Evolutionary conservation across 2,113 vertebrate species (phyloP).

Genomic region (Neogobius melanostomus): DNA sequence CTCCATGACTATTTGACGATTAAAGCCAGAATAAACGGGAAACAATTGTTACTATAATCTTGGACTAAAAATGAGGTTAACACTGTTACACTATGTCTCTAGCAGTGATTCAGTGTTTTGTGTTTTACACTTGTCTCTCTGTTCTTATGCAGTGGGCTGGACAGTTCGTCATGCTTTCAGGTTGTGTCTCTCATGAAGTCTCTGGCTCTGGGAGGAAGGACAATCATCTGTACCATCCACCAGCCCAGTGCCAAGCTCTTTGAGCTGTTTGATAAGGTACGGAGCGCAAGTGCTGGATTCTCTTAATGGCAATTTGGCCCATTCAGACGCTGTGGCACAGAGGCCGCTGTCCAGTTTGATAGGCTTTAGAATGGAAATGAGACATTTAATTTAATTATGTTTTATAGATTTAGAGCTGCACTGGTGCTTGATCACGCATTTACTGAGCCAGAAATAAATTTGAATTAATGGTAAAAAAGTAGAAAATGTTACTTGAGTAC

Average conservation of each 20-base stretch:
- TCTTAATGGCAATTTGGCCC: conserved; percentile 33
- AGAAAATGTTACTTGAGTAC: no score
- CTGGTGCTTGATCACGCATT: no score
- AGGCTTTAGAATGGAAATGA: conserved; percentile 25
- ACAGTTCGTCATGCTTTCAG: conserved; percentile 96
- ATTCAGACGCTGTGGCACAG: conserved; percentile 3
- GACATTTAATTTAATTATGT: not conserved
- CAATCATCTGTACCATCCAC: conserved; percentile 99
- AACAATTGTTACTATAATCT: no score
- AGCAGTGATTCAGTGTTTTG: no score
- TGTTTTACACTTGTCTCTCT: not conserved
- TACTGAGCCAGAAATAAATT: no score
- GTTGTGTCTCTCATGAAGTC: conserved; percentile 96
- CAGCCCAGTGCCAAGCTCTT: conserved; percentile 99
- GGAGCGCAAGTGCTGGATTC: conserved; percentile 18
- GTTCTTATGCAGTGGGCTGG: conserved; percentile 83
- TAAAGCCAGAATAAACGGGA: no score
- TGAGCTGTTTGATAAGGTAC: conserved; percentile 99
- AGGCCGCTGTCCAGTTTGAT: not conserved
- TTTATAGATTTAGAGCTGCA: no score
- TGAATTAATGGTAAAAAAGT: no score
- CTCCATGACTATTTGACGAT: no score
- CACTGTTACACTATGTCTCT: no score
- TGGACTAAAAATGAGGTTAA: no score
- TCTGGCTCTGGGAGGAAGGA: conserved; percentile 92